Conservation (phyloP, 2,797 vertebrate species). For the Acipenser oxyrinchus region DNA sequence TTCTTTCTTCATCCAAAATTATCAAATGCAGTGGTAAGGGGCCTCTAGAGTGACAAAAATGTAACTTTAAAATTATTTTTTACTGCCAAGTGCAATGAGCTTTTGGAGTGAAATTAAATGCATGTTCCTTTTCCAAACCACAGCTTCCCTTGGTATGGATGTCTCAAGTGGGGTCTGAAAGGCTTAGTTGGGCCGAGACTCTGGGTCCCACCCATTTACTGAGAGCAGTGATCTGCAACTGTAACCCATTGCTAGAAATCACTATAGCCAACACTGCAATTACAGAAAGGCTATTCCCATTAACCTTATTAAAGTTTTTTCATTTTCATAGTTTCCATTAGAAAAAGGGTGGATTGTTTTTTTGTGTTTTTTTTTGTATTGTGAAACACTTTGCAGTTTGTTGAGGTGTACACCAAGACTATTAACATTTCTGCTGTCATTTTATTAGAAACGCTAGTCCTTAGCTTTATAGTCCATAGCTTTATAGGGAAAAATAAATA, state of each 20-base stretch:
- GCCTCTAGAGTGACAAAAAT: constrained; percentile 61
- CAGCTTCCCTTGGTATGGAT: constrained; percentile 62
- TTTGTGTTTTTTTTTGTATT: too few relatives aligned
- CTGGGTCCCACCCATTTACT: constrained; percentile 68
- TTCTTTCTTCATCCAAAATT: constrained; percentile 61
- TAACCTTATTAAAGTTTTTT: constrained; percentile 8
- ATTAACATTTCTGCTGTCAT: too few relatives aligned
- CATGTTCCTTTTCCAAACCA: constrained; percentile 63
- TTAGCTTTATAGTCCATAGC: too few relatives aligned
- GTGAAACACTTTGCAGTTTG: too few relatives aligned
- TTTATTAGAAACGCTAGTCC: too few relatives aligned
- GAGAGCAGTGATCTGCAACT: constrained; percentile 40
- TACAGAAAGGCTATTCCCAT: constrained; percentile 20
- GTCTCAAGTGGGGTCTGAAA: constrained; percentile 60
- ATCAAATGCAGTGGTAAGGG: constrained; percentile 53
- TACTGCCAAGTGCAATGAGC: constrained; percentile 71
- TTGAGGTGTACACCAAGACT: too few relatives aligned
- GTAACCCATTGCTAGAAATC: constrained; percentile 46
- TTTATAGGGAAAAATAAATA: too few relatives aligned
- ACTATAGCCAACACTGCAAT: constrained; percentile 44
- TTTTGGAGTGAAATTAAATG: constrained; percentile 67
- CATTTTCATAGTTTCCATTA: constrained; percentile 3
- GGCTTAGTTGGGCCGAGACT: constrained; percentile 62
- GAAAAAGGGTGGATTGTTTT: too few relatives aligned
- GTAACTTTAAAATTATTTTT: constrained; percentile 63